phyloP scores from a whole-genome alignment of 2,888 invertebrate genomes.

The Drosophila hamatofila region DNA sequence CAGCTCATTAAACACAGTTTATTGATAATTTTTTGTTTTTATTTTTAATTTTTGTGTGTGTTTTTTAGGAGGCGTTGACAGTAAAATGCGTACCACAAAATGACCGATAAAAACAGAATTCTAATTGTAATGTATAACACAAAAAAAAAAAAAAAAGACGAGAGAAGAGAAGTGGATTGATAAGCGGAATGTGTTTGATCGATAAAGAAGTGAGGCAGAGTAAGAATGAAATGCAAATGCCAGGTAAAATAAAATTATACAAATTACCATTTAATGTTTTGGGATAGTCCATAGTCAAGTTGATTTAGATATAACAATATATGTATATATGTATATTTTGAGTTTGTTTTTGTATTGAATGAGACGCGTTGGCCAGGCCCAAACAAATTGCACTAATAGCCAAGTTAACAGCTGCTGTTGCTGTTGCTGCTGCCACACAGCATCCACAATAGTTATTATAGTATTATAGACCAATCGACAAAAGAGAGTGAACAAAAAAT shows the following conservation, averaged over 20 bases:
- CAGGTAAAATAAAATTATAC: constrained; percentile 45
- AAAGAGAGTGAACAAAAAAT: constrained; percentile 17
- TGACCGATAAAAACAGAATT: constrained; percentile 24
- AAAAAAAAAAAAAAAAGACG: not conserved
- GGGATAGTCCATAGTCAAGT: constrained; percentile 78
- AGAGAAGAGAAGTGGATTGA: constrained; percentile 25
- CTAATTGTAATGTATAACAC: constrained; percentile 1
- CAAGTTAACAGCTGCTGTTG: constrained; percentile 46
- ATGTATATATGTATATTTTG: not conserved
- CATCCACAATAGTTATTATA: constrained; percentile 47
- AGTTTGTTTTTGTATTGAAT: constrained; percentile 8
- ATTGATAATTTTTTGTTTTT: constrained; percentile 1
- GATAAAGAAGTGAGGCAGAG: constrained; percentile 61
- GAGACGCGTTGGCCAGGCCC: constrained; percentile 27
- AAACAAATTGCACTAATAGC: constrained; percentile 57
- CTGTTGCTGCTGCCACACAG: constrained; percentile 13
- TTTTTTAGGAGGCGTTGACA: constrained; percentile 53
- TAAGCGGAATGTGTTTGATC: constrained; percentile 72
- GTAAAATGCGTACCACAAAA: constrained; percentile 1
- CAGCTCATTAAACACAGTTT: constrained; percentile 16
- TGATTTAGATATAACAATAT: constrained; percentile 3
- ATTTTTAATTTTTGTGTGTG: not conserved
- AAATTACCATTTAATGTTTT: constrained; percentile 81
- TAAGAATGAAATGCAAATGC: constrained; percentile 38
- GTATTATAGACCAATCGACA: constrained; percentile 9